Evolutionary conservation across 2,888 invertebrate species (phyloP), one percentile per base, ranked within the genome.

Genomic region (Frankliniella intonsa): DNA sequence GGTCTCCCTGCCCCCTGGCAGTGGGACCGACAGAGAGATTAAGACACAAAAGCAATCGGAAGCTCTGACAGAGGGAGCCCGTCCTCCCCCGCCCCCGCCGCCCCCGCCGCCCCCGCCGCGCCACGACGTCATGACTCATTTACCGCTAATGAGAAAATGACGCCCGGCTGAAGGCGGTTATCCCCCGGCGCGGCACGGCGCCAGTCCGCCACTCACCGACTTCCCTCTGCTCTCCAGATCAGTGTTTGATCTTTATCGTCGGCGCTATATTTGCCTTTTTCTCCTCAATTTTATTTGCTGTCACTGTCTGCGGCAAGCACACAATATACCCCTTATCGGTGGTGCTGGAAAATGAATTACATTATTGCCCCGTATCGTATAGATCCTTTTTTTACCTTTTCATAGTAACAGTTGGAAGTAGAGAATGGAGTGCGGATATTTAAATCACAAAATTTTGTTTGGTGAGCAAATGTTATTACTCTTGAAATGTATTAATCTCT

Each of bases 131-230:
- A 76, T 25, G 69, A 76, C 25, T 76, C 69, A 76, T 76, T 76
- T 76, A 76, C 69, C 69, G 69, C 69, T 76, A 76, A 76, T 76
- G 69, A 76, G 69, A 76, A 76, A 76, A 76, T 76, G 69, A 76
- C 69, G 69, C 22, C 69, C 22, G 69, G 69, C 69, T 22, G 22
- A 76, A 25, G 25, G 69, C 69, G 69, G 69, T 25, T 62, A 62
- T 62, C 11, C 38, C 38, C 38, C 38, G 3, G 38, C 3, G 55
- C 17, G 55, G 55, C 55, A 17, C 17, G 55, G 55, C 55, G 55
- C 14, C 55, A 55, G 8, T 55, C 55, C 11, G 55, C 14, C 17
- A 14, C 11, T 17, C 55, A 17, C 2, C 55, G 17, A 55, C 38
- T 5, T 5, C 38, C 38, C 38, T 38, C 38, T 3, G 38, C 38